Percentiles rank a stretch among this genome's conserved stretches.
Conservation (phyloP, 2,113 vertebrate species). For the Nyctibius bracteatus region DNA sequence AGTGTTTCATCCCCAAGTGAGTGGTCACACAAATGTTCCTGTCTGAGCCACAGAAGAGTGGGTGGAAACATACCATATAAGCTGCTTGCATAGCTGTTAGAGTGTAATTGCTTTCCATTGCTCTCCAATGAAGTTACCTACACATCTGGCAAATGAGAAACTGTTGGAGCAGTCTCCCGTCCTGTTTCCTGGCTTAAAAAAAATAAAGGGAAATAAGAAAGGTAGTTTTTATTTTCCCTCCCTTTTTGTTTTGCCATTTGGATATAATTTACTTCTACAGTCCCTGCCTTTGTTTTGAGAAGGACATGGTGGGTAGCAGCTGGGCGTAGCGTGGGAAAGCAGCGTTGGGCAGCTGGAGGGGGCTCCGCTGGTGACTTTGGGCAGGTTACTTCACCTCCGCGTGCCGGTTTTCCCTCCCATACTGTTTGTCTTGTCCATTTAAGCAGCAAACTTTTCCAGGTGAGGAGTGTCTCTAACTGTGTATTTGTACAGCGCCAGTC, state of each 20-base stretch:
- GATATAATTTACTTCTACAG: too few relatives aligned
- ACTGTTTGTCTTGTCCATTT: neutral
- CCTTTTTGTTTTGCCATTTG: too few relatives aligned
- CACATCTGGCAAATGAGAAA: neutral
- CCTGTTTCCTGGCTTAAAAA: neutral
- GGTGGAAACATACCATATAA: rapidly evolving
- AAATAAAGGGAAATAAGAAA: neutral
- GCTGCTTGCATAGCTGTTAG: neutral
- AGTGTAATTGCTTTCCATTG: neutral
- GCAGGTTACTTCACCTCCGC: neutral
- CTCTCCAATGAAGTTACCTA: neutral
- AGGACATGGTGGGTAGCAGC: neutral
- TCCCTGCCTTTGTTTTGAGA: neutral
- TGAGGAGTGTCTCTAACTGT: neutral
- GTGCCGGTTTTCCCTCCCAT: neutral
- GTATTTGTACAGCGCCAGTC: neutral
- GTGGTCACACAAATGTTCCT: neutral
- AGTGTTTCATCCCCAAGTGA: neutral
- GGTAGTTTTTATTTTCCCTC: neutral
- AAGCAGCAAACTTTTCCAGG: neutral
- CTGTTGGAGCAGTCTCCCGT: neutral
- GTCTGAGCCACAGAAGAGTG: neutral
- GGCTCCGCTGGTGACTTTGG: neutral
- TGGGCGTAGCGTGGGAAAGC: neutral
- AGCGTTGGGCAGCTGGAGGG: neutral